These are phyloP conservation scores for Styela plicata DNA, from an alignment of 23 tunicate species.

Conservation along the genomic window DNA sequence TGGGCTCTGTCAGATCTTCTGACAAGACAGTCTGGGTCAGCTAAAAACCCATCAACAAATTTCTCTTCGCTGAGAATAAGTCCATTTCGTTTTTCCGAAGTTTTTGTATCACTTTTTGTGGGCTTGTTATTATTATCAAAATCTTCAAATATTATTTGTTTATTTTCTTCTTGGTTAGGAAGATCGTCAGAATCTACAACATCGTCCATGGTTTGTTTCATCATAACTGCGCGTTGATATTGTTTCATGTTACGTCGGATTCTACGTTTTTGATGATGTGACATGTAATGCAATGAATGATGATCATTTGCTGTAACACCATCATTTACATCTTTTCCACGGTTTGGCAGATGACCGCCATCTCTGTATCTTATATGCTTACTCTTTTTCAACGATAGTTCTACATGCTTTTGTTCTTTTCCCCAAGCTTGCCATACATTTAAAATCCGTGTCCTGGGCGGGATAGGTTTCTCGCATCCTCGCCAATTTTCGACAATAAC, in stretches of 20 bases:
- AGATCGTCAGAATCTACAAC: slow-evolving; percentile 37
- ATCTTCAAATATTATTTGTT: not conserved
- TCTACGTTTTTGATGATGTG: slow-evolving; percentile 61
- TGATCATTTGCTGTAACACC: slow-evolving; percentile 4
- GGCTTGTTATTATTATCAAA: not conserved
- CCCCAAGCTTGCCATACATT: slow-evolving; percentile 98
- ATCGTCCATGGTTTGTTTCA: slow-evolving; percentile 34
- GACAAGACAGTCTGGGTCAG: slow-evolving; percentile 61
- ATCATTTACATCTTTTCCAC: not conserved
- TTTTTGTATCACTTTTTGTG: not conserved
- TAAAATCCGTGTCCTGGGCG: slow-evolving; percentile 77
- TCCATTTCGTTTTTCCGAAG: slow-evolving; percentile 28
- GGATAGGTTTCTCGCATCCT: slow-evolving; percentile 81
- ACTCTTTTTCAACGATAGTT: slow-evolving; percentile 65
- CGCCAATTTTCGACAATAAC: slow-evolving; percentile 94
- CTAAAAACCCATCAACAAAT: slow-evolving; percentile 82
- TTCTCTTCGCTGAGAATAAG: slow-evolving; percentile 76
- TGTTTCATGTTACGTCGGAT: slow-evolving; percentile 68
- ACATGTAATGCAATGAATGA: slow-evolving; percentile 48
- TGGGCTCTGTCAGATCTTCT: slow-evolving; percentile 39
- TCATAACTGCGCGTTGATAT: slow-evolving; percentile 74
- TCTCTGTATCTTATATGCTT: slow-evolving; percentile 32
- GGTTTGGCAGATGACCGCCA: not conserved
- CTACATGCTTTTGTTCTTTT: slow-evolving; percentile 90
- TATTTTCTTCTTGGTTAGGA: slow-evolving; percentile 30